Evolutionary conservation across 1,140 invertebrate genomes (phyloP).

Genomic region (Venustaconcha ellipsiformis): DNA sequence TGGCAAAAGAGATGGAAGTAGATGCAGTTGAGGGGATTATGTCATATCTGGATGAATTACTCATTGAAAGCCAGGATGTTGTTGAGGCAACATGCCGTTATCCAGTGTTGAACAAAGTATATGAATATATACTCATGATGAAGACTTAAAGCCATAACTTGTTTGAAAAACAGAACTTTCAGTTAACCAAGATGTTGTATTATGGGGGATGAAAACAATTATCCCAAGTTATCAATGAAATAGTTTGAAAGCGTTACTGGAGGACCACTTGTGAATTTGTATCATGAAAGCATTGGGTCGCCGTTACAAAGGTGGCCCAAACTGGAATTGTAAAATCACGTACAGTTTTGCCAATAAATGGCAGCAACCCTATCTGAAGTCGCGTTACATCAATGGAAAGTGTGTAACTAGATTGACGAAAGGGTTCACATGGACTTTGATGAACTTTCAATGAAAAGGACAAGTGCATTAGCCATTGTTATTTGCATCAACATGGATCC

Average conservation of each 20-base stretch:
- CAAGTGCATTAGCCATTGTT: conserved; percentile 25
- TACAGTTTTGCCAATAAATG: conserved; percentile 57
- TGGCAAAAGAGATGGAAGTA: background rate
- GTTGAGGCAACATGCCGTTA: too few species aligned
- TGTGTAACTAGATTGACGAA: conserved; percentile 28
- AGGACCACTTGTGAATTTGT: conserved; percentile 70
- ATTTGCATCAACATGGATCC: conserved; percentile 35
- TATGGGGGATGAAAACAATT: conserved; percentile 46
- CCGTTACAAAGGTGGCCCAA: conserved; percentile 72
- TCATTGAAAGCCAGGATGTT: conserved; percentile 14
- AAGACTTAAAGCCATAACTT: conserved; percentile 28
- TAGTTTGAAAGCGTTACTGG: conserved; percentile 69
- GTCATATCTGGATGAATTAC: conserved; percentile 22
- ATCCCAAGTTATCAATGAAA: conserved; percentile 63
- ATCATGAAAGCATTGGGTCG: conserved; percentile 73
- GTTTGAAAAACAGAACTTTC: conserved; percentile 29
- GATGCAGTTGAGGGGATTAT: conserved; percentile 4
- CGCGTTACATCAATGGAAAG: conserved; percentile 38
- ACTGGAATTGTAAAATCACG: conserved; percentile 66
- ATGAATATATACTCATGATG: conserved; percentile 1
- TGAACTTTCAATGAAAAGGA: conserved; percentile 26
- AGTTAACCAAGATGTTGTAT: conserved; percentile 28
- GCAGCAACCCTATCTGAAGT: conserved; percentile 16
- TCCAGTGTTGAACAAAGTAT: conserved; percentile 18
- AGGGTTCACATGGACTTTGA: conserved; percentile 47